phyloP scores from a whole-genome alignment of 2,113 vertebrate species.

The Lasiurus cinereus region DNA sequence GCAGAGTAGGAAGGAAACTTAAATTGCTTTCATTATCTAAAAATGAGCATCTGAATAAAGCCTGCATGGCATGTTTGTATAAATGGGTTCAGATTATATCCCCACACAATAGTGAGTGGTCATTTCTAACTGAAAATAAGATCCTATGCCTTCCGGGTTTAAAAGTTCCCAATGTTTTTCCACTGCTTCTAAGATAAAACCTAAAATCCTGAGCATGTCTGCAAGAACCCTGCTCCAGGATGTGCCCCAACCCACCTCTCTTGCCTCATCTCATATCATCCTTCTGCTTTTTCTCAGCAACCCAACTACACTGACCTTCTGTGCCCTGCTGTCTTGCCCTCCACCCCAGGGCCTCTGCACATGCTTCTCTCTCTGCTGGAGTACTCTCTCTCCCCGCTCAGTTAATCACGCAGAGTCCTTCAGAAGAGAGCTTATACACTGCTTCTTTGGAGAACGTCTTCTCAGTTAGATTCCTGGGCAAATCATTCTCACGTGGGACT shows the following conservation, averaged over 20 bases:
- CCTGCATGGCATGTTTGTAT: background rate
- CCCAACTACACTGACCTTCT: background rate
- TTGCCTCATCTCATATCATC: background rate
- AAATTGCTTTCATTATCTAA: conserved; percentile 15
- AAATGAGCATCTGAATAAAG: conserved; percentile 47
- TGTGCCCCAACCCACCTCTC: background rate
- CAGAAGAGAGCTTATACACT: background rate
- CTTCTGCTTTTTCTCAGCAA: background rate
- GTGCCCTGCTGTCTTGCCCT: background rate
- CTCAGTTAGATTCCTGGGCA: background rate
- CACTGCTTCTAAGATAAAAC: background rate
- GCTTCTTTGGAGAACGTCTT: background rate
- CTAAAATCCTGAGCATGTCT: background rate
- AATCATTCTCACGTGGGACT: background rate
- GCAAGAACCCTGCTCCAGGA: background rate
- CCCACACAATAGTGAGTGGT: background rate
- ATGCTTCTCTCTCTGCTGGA: background rate
- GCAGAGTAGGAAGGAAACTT: background rate
- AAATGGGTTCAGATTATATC: background rate
- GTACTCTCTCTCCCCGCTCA: background rate
- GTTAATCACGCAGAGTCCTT: background rate
- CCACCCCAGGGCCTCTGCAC: background rate
- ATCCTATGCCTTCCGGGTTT: background rate
- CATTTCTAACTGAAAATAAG: background rate
- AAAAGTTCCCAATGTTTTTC: background rate